Evolutionary conservation across 2,797 vertebrate genomes (phyloP).

Genomic region (Chaetophractus vellerosus): DNA sequence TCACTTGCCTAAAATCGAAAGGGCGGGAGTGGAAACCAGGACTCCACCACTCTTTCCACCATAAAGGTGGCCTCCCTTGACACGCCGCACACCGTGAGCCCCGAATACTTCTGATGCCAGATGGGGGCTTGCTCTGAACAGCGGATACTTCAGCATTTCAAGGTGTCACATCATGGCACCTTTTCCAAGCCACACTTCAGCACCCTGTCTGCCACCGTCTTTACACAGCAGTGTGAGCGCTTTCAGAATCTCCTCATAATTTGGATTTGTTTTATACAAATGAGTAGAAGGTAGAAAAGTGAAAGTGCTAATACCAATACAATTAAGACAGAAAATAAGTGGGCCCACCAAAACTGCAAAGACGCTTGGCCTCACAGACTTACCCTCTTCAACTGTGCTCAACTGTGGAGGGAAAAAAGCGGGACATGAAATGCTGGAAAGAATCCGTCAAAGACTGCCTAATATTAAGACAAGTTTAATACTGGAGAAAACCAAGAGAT

Average conservation of each 20-base stretch:
- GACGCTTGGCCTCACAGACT: background rate
- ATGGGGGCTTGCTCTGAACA: background rate
- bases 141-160: background rate
- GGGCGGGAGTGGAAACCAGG: background rate
- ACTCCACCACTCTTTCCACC: background rate
- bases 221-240: background rate
- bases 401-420: background rate
- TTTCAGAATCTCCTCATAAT: background rate
- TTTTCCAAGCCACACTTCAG: background rate
- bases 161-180: background rate
- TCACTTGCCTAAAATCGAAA: background rate
- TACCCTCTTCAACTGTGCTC: background rate
- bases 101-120: background rate
- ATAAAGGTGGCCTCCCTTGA: background rate
- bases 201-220: background rate
- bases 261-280: constrained; percentile 33
- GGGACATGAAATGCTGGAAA: background rate
- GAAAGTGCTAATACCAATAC: background rate
- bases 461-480: constrained; percentile 17
- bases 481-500: background rate
- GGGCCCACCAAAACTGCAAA: constrained; percentile 17
- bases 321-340: constrained; percentile 50
- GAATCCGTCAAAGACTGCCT: background rate
- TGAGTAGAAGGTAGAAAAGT: constrained; percentile 20
- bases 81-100: background rate